A percentile compares a stretch with the other conserved stretches of the same genome.
phyloP scores from a whole-genome alignment of 2,888 invertebrate species.

The Meloe dianella region DNA sequence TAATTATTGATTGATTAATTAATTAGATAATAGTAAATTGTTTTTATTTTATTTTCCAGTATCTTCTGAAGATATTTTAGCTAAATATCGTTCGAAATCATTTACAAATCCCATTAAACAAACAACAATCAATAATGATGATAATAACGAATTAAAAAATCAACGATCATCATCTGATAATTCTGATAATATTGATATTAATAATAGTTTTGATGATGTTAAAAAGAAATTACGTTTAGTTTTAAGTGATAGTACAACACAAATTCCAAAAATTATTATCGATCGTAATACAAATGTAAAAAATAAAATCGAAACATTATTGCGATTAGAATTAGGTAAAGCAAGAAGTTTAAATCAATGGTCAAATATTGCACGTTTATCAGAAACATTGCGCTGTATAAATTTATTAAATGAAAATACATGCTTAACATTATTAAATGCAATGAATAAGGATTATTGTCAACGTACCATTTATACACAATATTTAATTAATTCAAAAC shows the following conservation, averaged over 20 bases:
- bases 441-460: conserved; percentile 77
- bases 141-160: conserved; percentile 50
- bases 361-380: conserved; percentile 77
- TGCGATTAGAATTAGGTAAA: conserved; percentile 80
- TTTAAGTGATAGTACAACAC: conserved; percentile 84
- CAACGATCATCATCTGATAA: conserved; percentile 62
- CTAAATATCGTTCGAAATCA: conserved; percentile 76
- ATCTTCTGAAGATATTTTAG: conserved; percentile 90
- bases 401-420: conserved; percentile 72
- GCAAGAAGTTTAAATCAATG: conserved; percentile 81
- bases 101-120: conserved; percentile 41
- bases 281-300: conserved; percentile 50
- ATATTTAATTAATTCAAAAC: conserved; percentile 81
- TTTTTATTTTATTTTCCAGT: conserved; percentile 61
- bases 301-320: conserved; percentile 67
- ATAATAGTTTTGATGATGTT: conserved; percentile 66
- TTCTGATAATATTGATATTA: conserved; percentile 54
- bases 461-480: conserved; percentile 80
- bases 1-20: conserved; percentile 5
- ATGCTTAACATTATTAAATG: conserved; percentile 75
- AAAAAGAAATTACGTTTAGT: conserved; percentile 91
- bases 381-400: conserved; percentile 83
- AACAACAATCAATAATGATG: too few relatives aligned
- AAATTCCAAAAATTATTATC: conserved; percentile 63
- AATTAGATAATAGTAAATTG: conserved; percentile 14